Evolutionary conservation across 2,888 invertebrate species (phyloP), one percentile per base, ranked within the genome.

Genomic region (Catonia carolina): DNA sequence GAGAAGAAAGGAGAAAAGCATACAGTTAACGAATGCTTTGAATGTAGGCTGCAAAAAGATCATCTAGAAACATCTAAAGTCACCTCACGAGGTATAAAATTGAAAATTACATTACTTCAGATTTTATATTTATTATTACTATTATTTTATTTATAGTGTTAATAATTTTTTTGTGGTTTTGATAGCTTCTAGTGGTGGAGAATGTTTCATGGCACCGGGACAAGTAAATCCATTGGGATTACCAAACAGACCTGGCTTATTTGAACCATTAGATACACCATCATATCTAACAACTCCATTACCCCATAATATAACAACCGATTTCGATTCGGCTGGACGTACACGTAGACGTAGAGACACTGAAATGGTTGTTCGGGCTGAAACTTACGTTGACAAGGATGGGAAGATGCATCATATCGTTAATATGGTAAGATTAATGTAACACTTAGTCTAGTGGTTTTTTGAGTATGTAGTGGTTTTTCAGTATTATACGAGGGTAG

Each of bases 391-490:
- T 4, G 82, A 81, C 64, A 77, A 77, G 60, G 84, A 85, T 67
- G 87, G 86, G 6, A 83, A 83, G 64, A 80, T 81, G 61, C 80
- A 82, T 66, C 83, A 85, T 69, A 80, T 86, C 53, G 85, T 89
- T 1, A 82, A 83, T 62, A 83, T 91, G 84, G 89, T 86, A 71
- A 74, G 74, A 68, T n/a, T 15, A 17, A 39, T 56, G n/a, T n/a
- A n/a, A n/a, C n/a, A n/a, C n/a, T n/a, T n/a, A 61, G 35, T 35
- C 54, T 5, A 42, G 5, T 10, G n/a, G 2, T 39, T 39, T 7
- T 39, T 18, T 7, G 33, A 33, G 33, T 33, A 10, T 10, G 33
- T 33, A 33, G 10, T 7, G 10, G 33, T 33, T 10, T 10, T n/a
- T n/a, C n/a, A n/a, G n/a, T n/a, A n/a, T n/a, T n/a, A n/a, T n/a